Evolutionary conservation across 2,888 invertebrate genomes (phyloP), one percentile per base, ranked within the genome.

Genomic region (Oscheius sp.): DNA sequence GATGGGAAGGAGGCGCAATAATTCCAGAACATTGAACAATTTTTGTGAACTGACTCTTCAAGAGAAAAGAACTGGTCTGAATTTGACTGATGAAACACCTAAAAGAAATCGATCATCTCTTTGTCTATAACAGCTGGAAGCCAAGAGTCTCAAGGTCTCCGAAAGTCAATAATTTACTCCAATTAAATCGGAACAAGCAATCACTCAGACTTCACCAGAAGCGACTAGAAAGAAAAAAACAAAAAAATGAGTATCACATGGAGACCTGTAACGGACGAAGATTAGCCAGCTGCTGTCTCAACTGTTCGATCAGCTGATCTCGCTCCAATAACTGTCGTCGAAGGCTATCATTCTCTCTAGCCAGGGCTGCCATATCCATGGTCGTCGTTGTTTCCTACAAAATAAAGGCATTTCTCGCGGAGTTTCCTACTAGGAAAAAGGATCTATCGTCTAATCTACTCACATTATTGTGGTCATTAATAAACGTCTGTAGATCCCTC

Each of bases 331-430:
- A 48, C 37, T 73, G 71, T 37, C 73, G 46, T 39, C 73, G 64
- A 6, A 73, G 53, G 27, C 68, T 65, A 45, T 73, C 73, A 37
- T 73, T 73, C 55, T 73, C 73, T 46, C 46, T 20, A 12, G 70
- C 48, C 31, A 65, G 42, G 6, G 58, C 45, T 10, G 39, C 66
- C 8, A 37, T 34, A 23, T 53, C 57, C 29, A 27, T 25, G 23
- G 3, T 25, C 42, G 39, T 42, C 39, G 61, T n/a, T n/a, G n/a
- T 6, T n/a, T 61, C 61, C 61, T 61, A 50, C 20, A 64, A 64
- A 39, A 6, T 55, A 57, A 57, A 10, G 42, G 34, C 58, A 57
- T 57, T 34, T 57, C 37, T 15, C 37, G 34, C n/a, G 29, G 42
- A 42, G 17, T 42, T 17, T 42, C 17, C 42, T 15, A 42, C 17